Evolutionary conservation across 2,888 invertebrate species (phyloP).

Genomic region (Petrophora chlorosata): DNA sequence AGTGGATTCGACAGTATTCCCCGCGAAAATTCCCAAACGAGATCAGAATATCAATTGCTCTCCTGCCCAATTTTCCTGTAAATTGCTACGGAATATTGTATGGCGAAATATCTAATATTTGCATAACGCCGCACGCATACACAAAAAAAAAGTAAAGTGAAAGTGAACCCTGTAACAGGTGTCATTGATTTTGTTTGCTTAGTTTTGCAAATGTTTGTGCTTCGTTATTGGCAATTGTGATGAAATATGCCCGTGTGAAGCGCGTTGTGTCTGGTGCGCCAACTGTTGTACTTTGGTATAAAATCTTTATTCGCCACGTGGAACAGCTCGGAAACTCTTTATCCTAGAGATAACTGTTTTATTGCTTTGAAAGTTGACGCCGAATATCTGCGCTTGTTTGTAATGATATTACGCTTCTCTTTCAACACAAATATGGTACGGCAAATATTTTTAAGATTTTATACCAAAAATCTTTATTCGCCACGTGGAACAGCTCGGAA

Average conservation of each 20-base stretch:
- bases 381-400: not conserved
- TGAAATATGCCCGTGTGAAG: conserved; percentile 37
- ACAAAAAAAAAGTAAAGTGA: conserved; percentile 65
- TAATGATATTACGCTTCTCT: not conserved
- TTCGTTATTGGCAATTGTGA: conserved; percentile 43
- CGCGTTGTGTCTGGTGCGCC: conserved; percentile 18
- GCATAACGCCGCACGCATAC: conserved; percentile 58
- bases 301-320: conserved; percentile 25
- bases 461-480: conserved; percentile 29
- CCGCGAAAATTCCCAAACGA: conserved; percentile 72
- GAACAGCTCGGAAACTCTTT: conserved; percentile 24
- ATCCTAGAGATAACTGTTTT: conserved; percentile 19
- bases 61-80: conserved; percentile 74
- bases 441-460: too few relatives aligned
- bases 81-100: conserved; percentile 74
- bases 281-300: conserved; percentile 27
- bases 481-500: conserved; percentile 21
- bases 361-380: conserved; percentile 7
- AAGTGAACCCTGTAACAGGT: conserved; percentile 70
- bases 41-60: conserved; percentile 77
- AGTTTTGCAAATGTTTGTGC: conserved; percentile 50
- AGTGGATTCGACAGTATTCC: conserved; percentile 62
- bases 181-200: conserved; percentile 64
- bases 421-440: too few relatives aligned
- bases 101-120: conserved; percentile 71